A percentile compares a stretch with the other conserved stretches of the same genome.
Conservation (phyloP, 1,140 invertebrate species). For the Drepana arcuata region DNA sequence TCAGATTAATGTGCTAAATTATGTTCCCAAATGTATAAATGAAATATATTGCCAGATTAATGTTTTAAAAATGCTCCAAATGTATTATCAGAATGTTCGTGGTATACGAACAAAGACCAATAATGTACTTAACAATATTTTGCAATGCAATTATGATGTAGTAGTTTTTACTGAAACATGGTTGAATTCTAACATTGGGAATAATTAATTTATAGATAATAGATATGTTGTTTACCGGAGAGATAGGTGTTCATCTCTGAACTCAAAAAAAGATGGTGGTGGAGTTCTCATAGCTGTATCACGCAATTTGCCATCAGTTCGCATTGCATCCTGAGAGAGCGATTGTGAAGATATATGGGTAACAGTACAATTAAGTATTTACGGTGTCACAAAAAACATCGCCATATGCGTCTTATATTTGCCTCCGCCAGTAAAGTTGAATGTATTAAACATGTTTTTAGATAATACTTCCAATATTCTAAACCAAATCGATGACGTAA, state of each 20-base stretch:
- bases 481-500: slow-evolving; percentile 1
- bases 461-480: background rate
- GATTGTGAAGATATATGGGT: slow-evolving; percentile 6
- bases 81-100: too few species aligned
- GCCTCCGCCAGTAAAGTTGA: slow-evolving; percentile 1
- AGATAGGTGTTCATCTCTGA: background rate
- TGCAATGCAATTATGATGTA: slow-evolving; percentile 1
- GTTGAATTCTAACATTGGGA: background rate
- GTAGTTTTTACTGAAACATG: slow-evolving; percentile 6
- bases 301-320: background rate
- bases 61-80: too few species aligned
- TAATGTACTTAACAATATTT: background rate
- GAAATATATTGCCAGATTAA: too few species aligned
- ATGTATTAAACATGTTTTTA: background rate
- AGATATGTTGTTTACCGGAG: slow-evolving; percentile 7
- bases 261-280: slow-evolving; percentile 4
- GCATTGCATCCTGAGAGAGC: background rate
- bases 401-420: slow-evolving; percentile 4
- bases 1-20: too few species aligned
- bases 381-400: slow-evolving; percentile 1
- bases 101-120: too few species aligned
- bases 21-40: too few species aligned
- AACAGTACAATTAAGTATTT: background rate
- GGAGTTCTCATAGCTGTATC: slow-evolving; percentile 1
- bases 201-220: slow-evolving; percentile 6